Evolutionary conservation across 2,797 vertebrate species (phyloP), one percentile per base, ranked within the genome.

Genomic region (Oreortyx pictus): DNA sequence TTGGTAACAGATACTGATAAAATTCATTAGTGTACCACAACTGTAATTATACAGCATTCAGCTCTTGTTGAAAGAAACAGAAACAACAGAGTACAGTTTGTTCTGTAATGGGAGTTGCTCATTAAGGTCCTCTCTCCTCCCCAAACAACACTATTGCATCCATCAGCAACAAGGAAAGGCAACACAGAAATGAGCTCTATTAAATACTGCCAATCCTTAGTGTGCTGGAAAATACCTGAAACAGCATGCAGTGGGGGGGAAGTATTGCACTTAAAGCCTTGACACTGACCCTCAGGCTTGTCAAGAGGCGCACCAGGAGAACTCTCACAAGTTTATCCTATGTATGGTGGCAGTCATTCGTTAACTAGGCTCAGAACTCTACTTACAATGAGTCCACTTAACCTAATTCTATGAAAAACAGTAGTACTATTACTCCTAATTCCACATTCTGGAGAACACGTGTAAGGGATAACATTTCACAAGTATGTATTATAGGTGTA

Each of bases 171-270:
- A 46, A 17, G 6, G 6, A 78, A 7, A 17, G 4, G 7, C 16
- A 77, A 24, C 31, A 67, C 6, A 61, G 18, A 56, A 85, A 29
- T 1, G 1, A 65, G 6, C 5, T 23, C 23, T 7, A 16, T 61
- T 81, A 84, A 89, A 74, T 3, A 4, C 20, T 71, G 49, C 27
- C 35, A 15, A 6, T 43, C 24, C 27, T 24, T 6, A 56, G 31
- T 2, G 1, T 23, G 29, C 23, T 60, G 31, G 47, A 29, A 46
- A 85, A 83, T 3, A 86, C 3, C 8, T 16, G 14, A 70, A 20
- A 49, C 7, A 31, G 17, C 17, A 60, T 0, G 0, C 10, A 8
- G 7, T 20, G 3, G 1, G 3, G 37, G 18, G 2, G 31, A 57
- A 72, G 14, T 11, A 3, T 25, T 61, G 31, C 37, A 60, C 33